phyloP scores from a whole-genome alignment of 2,888 invertebrate species.

The Heliconius ethilla region DNA sequence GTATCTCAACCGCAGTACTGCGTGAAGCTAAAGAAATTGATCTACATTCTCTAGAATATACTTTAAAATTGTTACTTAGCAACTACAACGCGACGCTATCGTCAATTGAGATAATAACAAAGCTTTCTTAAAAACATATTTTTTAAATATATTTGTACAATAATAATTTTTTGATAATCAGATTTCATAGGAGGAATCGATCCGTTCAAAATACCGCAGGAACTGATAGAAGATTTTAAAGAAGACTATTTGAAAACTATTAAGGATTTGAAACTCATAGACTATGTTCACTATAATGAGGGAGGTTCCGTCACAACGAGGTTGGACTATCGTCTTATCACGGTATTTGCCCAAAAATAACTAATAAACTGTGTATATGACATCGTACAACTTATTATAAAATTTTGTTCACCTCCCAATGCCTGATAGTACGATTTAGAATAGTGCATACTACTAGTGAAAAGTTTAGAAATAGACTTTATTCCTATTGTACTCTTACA shows the following conservation, averaged over 20 bases:
- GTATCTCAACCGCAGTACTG: too few species aligned
- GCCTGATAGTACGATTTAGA: slow-evolving; percentile 27
- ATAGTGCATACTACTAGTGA: too few species aligned
- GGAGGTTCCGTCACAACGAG: slow-evolving; percentile 59
- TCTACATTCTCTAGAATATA: too few species aligned
- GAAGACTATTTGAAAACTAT: slow-evolving; percentile 79
- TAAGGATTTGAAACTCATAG: slow-evolving; percentile 67
- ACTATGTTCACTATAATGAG: slow-evolving; percentile 63
- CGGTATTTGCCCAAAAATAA: slow-evolving; percentile 45
- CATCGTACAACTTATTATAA: not conserved
- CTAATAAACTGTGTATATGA: too few species aligned
- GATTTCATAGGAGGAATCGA: slow-evolving; percentile 83
- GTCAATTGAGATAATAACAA: too few species aligned
- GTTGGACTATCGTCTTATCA: slow-evolving; percentile 48
- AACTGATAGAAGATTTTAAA: slow-evolving; percentile 53
- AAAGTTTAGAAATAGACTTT: too few species aligned
- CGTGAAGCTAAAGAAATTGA: too few species aligned
- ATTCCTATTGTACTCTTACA: too few species aligned
- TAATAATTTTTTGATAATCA: slow-evolving; percentile 53
- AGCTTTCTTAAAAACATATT: not conserved
- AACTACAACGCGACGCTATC: too few species aligned
- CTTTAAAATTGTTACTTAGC: too few species aligned
- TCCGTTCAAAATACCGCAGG: slow-evolving; percentile 52
- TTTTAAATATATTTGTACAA: not conserved
- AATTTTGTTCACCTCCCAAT: not conserved